phyloP scores from a whole-genome alignment of 2,113 vertebrate genomes.

The Thunnus thynnus region DNA sequence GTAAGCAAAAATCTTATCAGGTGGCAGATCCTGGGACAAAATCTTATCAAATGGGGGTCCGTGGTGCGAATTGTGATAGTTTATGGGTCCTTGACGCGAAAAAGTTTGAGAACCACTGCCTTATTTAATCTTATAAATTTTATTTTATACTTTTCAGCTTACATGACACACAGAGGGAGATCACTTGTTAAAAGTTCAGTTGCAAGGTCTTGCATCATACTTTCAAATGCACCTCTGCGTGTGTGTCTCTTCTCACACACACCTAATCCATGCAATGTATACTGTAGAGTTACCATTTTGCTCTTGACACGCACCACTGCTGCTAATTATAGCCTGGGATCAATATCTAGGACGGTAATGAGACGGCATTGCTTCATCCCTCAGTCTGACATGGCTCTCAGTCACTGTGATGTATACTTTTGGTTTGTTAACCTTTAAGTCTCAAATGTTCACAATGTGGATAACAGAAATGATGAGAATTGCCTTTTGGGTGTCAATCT shows the following conservation, averaged over 20 bases:
- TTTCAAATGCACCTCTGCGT: constrained; percentile 3
- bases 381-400: not conserved
- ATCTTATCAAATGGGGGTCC: too few species aligned
- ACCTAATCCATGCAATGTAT: not conserved
- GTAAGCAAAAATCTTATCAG: too few species aligned
- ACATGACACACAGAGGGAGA: not conserved
- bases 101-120: too few species aligned
- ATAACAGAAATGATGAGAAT: not conserved
- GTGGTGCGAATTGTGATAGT: too few species aligned
- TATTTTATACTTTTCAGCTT: not conserved
- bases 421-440: not conserved
- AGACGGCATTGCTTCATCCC: constrained; percentile 19
- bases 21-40: too few species aligned
- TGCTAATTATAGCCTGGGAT: constrained; percentile 56
- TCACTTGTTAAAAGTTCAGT: not conserved
- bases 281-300: constrained; percentile 57
- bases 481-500: too few species aligned
- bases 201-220: constrained; percentile 32
- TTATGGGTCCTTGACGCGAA: too few species aligned
- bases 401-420: constrained; percentile 12
- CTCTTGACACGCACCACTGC: constrained; percentile 23
- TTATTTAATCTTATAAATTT: too few species aligned
- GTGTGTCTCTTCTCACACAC: constrained; percentile 18
- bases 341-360: constrained; percentile 36
- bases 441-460: not conserved